Conservation (phyloP, 1,140 invertebrate species). For the Cyrtorhinus lividipennis region DNA sequence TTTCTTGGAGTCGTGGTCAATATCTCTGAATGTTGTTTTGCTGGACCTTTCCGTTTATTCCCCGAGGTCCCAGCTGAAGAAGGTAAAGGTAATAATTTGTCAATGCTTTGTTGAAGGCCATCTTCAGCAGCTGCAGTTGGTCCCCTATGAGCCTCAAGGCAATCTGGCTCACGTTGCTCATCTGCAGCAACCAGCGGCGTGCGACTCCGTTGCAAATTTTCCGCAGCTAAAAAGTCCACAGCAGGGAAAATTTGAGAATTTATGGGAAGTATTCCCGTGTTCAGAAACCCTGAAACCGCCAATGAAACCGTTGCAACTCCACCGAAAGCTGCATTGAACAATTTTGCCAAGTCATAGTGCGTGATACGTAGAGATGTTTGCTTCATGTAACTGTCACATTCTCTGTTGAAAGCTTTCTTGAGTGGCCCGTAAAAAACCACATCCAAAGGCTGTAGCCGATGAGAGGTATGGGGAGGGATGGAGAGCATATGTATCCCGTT, state of each 20-base stretch:
- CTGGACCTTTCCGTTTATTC: background rate
- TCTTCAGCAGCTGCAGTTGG: background rate
- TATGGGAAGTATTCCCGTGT: constrained; percentile 13
- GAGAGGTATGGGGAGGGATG: background rate
- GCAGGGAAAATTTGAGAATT: background rate
- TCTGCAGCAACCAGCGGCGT: background rate
- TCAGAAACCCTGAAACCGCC: too few relatives aligned
- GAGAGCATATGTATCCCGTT: background rate
- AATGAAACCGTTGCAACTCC: too few relatives aligned
- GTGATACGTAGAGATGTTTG: too few relatives aligned
- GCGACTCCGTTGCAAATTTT: background rate
- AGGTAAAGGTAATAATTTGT: background rate
- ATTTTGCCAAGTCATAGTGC: too few relatives aligned
- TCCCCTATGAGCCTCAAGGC: background rate
- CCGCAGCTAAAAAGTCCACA: background rate
- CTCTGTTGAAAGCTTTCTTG: constrained; percentile 7
- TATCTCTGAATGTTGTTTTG: background rate
- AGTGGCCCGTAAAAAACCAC: background rate
- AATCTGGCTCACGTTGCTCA: background rate
- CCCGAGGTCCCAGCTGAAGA: background rate
- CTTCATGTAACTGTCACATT: too few relatives aligned
- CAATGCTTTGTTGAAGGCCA: background rate
- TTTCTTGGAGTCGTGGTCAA: background rate
- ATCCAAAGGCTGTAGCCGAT: background rate
- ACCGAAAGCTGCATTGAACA: too few relatives aligned